Conservation (phyloP, 2,113 vertebrate species). For the Callipepla californica region DNA sequence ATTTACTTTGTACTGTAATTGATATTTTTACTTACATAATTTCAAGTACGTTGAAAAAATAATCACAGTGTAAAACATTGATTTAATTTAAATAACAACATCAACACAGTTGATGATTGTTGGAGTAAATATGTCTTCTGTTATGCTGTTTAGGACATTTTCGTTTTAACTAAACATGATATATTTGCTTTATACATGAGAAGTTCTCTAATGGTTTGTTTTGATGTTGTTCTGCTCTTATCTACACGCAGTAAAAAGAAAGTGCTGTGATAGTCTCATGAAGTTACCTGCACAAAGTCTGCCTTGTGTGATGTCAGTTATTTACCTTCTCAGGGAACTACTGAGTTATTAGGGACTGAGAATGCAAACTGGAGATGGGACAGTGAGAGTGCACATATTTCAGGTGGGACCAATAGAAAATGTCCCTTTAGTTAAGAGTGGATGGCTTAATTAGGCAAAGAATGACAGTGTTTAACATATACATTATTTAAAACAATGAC, state of each 20-base stretch:
- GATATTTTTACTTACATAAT: neutral
- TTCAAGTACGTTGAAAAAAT: neutral
- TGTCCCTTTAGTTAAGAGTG: neutral
- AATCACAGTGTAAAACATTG: neutral
- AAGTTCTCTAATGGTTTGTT: neutral
- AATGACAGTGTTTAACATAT: neutral
- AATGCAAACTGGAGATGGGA: neutral
- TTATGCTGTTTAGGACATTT: neutral
- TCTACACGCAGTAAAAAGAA: neutral
- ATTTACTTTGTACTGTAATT: neutral
- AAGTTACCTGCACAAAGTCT: neutral
- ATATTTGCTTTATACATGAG: neutral
- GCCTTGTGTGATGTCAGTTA: neutral
- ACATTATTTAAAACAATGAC: neutral
- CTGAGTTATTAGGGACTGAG: neutral
- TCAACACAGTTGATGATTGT: neutral
- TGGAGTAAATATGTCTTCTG: neutral
- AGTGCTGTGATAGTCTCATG: neutral
- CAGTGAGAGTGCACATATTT: neutral
- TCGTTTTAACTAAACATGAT: neutral
- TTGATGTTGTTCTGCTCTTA: neutral
- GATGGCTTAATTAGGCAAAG: neutral
- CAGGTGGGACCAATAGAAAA: neutral
- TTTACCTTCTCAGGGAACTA: neutral
- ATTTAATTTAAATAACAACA: neutral